Evolutionary conservation across 1,140 invertebrate genomes (phyloP), one percentile per base, ranked within the genome.

Genomic region (Diorhabda elongata): DNA sequence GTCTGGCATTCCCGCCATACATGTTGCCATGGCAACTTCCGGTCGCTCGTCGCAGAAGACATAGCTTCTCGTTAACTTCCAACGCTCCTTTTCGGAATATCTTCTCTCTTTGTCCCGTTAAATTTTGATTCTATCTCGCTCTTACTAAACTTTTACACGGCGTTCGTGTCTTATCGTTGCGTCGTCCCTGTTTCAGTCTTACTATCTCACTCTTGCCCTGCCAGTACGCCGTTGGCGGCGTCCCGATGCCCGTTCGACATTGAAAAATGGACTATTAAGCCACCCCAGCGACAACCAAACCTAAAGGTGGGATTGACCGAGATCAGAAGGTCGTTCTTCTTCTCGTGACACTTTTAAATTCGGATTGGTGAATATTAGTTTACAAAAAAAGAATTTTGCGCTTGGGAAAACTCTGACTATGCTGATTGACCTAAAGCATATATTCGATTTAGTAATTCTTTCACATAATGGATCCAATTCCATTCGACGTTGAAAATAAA

Each of bases 1-100:
- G 69, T 73, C 69, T 73, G 72, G 62, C 64, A 71, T 73, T 71
- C 72, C 69, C 61, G 72, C 67, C 72, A 71, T 64, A 69, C 69
- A 65, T 69, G 72, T 73, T 73, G 47, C 72, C 59, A 71, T 73
- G 64, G 72, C 44, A 59, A 72, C 71, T 62, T 64, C 61, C 67
- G 60, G 47, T 57, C 45, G 8, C 61, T 57, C 67, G n/a, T 52
- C 47, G 60, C 47, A 68, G 59, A 56, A 62, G 61, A 62, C 67
- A 58, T 52, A 6, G 60, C 67, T 56, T 47, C 44, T 58, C 60
- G 67, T 5, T 43, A 11, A 62, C 60, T 47, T 47, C 44, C 60
- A 44, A 57, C 67, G 44, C 4, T 68, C 41, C 60, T 56, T 11
- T 52, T 52, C n/a, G n/a, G 47, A 52, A 52, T 8, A 2, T 6